Conservation (phyloP, 2,797 vertebrate genomes). For the Catamblyrhynchus diadema region DNA sequence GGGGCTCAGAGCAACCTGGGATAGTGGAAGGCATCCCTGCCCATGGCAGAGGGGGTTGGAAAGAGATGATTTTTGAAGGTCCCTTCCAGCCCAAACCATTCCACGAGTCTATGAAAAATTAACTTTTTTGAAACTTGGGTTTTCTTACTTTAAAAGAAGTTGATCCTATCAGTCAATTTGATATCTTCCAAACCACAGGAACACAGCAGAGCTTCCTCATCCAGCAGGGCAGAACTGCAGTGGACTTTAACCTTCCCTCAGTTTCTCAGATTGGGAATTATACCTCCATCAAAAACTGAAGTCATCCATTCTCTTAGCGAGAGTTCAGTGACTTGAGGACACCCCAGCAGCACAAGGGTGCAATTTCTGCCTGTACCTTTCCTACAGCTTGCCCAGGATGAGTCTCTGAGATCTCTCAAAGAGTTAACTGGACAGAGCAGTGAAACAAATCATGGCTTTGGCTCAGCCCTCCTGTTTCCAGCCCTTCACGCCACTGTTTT, state of each 20-base stretch:
- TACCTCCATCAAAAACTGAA: background rate
- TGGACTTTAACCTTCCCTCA: background rate
- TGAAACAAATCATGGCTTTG: background rate
- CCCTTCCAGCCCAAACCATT: background rate
- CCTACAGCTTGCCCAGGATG: background rate
- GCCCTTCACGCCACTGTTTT: conserved; percentile 29
- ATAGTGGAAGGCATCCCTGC: background rate
- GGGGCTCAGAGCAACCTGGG: background rate
- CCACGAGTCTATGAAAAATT: background rate
- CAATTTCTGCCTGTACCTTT: background rate
- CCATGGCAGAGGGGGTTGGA: background rate
- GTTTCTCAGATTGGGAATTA: background rate
- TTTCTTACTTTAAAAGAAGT: background rate
- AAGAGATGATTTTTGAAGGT: background rate
- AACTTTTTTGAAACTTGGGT: background rate
- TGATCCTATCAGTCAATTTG: background rate
- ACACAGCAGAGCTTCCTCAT: background rate
- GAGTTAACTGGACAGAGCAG: conserved; percentile 25
- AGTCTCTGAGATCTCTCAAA: background rate
- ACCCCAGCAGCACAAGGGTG: background rate
- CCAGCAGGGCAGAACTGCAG: background rate
- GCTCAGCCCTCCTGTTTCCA: conserved; percentile 47
- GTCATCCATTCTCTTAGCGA: accelerated
- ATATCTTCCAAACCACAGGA: background rate
- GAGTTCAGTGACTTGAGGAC: background rate